Evolutionary conservation across 2,888 invertebrate genomes (phyloP).

Genomic region (Stenotaenia linearis): DNA sequence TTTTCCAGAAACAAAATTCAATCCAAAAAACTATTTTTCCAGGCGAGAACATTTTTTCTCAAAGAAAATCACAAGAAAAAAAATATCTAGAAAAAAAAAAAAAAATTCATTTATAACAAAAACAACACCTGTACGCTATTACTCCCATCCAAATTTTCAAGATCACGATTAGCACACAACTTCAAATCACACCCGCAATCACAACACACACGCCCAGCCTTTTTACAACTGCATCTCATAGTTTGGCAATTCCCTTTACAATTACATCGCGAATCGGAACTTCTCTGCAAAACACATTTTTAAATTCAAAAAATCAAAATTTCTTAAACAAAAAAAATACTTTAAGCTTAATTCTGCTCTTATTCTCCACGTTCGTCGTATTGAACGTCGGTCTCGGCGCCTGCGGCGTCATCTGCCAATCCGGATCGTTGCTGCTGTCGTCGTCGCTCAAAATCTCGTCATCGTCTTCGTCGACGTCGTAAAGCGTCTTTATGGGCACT

Average conservation of each 20-base stretch:
- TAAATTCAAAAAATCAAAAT: neutral
- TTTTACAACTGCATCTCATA: neutral
- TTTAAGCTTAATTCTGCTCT: neutral
- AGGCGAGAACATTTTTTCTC: too few species aligned
- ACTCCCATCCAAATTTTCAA: neutral
- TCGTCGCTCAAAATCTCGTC: neutral
- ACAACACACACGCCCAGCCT: neutral
- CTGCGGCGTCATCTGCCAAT: neutral
- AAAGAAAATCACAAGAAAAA: too few species aligned
- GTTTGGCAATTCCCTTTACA: neutral
- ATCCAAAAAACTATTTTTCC: too few species aligned
- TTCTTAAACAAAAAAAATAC: neutral
- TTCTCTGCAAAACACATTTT: neutral
- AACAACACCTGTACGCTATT: too few species aligned
- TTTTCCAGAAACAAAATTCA: too few species aligned
- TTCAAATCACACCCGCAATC: neutral
- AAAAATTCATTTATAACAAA: too few species aligned
- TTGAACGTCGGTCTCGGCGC: neutral
- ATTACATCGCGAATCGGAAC: neutral
- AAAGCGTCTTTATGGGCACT: neutral
- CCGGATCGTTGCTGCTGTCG: neutral
- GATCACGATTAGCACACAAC: neutral
- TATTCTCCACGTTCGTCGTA: neutral
- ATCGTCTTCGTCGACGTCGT: neutral
- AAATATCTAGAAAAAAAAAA: too few species aligned